phyloP scores from a whole-genome alignment of 2,797 vertebrate genomes.

The Enteromius mattozi region DNA sequence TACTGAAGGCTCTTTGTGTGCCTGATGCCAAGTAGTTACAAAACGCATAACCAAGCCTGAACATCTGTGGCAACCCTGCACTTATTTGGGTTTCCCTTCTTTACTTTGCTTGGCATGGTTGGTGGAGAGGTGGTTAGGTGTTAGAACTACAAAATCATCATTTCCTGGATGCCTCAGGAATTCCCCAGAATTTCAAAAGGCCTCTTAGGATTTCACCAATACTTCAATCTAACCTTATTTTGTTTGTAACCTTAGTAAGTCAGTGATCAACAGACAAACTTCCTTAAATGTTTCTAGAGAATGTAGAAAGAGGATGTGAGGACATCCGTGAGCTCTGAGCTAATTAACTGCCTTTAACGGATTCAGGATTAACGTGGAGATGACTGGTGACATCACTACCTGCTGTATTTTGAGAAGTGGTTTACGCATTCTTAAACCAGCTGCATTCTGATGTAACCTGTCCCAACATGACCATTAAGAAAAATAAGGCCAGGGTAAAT shows the following conservation, averaged over 20 bases:
- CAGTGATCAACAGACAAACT: not conserved
- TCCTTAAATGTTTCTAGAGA: slow-evolving; percentile 29
- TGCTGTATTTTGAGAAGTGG: slow-evolving; percentile 54
- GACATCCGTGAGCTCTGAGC: not conserved
- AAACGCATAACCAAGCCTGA: slow-evolving; percentile 33
- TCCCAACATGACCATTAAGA: not conserved
- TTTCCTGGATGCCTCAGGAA: slow-evolving; percentile 72
- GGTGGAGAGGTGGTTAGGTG: slow-evolving; percentile 59
- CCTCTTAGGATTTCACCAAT: slow-evolving; percentile 31
- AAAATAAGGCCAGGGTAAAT: slow-evolving; percentile 18
- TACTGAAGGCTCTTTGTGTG: slow-evolving; percentile 50
- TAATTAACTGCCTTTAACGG: slow-evolving; percentile 33
- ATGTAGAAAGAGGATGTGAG: slow-evolving; percentile 18
- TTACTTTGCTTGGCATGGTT: slow-evolving; percentile 50
- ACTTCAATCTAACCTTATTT: not conserved
- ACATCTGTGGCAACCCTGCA: slow-evolving; percentile 41
- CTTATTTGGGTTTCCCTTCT: slow-evolving; percentile 54
- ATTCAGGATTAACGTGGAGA: slow-evolving; percentile 56
- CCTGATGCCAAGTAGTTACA: slow-evolving; percentile 35
- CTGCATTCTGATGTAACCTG: slow-evolving; percentile 48
- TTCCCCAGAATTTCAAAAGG: slow-evolving; percentile 67
- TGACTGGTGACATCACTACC: slow-evolving; percentile 50
- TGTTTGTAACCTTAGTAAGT: not conserved
- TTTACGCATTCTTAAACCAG: slow-evolving; percentile 56
- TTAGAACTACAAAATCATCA: slow-evolving; percentile 65